Base-by-base conservation (phyloP, 1,140 invertebrate genomes). In the Drosophila micromelanica region DNA sequence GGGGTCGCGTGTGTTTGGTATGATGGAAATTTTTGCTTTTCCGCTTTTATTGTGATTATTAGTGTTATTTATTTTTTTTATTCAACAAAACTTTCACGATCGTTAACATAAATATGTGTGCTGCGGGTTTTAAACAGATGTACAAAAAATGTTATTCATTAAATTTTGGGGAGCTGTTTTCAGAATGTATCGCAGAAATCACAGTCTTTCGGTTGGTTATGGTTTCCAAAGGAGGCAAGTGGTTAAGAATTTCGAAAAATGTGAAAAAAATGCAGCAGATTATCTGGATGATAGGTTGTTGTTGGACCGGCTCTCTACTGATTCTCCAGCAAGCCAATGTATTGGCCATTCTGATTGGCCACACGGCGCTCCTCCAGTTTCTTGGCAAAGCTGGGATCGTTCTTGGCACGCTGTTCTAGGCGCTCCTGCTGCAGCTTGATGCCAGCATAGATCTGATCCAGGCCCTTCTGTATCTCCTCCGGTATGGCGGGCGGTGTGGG, bases 401-500 rank as follows among this genome's bases (percentile, higher is more conserved):
- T 92, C 84, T 94, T 94, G 20, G 92, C 92, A 70, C 94, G 93
- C 32, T 92, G 64, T 9, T 92, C 94, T 37, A 85, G 76, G 20
- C 93, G 93, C 76, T 94, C 93, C 93, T 95, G 93, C 91, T 96
- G 95, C 73, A 95, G 93, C 90, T 95, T 95, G 68, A 96, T 96
- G 76, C 96, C 96, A 40, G 95, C 96, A 87, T 94, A 96, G 91
- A 97, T 96, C 78, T 96, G 94, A 92, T 96, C 96, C 12, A 97
- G 93, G 59, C 96, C 96, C 90, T 96, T 96, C 92, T 96, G 96
- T 74, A 97, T 96, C 93, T 97, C 96, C 57, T 91, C 90, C 20
- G 96, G 96, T 43, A 97, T 95, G 46, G 96, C 96, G 1, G 96
- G 96, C 65, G 96, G 96, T 8, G 96, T 97, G 23, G 97, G 97